phyloP scores from a whole-genome alignment of 2,113 vertebrate genomes.

The Apaloderma vittatum region DNA sequence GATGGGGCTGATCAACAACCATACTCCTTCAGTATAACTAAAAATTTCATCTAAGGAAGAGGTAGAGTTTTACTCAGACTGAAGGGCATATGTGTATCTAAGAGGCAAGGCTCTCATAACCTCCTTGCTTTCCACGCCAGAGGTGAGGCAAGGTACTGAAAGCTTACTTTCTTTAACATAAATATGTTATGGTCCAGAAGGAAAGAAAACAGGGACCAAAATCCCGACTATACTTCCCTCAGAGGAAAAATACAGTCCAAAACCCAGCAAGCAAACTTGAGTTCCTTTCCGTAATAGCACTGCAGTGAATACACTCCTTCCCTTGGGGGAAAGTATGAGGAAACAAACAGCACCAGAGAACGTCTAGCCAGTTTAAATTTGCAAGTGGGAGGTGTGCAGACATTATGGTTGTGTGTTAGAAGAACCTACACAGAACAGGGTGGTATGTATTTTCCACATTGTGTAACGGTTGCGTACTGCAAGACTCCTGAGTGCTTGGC shows the following conservation, averaged over 20 bases:
- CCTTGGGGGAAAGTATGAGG: conserved; percentile 1
- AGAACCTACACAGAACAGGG: background rate
- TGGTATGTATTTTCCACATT: background rate
- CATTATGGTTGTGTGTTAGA: background rate
- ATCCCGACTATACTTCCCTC: background rate
- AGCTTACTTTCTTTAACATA: background rate
- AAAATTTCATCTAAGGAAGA: background rate
- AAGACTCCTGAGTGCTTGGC: background rate
- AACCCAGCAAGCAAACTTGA: background rate
- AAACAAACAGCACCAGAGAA: conserved; percentile 31
- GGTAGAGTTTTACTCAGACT: background rate
- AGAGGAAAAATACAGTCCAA: background rate
- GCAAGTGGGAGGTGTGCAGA: conserved; percentile 32
- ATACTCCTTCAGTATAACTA: background rate
- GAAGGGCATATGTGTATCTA: background rate
- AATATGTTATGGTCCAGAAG: background rate
- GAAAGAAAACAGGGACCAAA: conserved; percentile 5
- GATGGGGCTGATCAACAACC: background rate
- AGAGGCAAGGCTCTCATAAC: background rate
- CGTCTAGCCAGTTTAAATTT: conserved; percentile 3
- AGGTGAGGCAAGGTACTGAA: background rate
- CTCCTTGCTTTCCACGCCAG: background rate
- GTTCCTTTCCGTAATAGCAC: background rate
- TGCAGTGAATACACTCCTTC: conserved; percentile 15
- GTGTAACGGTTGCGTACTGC: background rate